Base-by-base conservation (phyloP, 2,888 invertebrate genomes). In the Tortrix viridana region DNA sequence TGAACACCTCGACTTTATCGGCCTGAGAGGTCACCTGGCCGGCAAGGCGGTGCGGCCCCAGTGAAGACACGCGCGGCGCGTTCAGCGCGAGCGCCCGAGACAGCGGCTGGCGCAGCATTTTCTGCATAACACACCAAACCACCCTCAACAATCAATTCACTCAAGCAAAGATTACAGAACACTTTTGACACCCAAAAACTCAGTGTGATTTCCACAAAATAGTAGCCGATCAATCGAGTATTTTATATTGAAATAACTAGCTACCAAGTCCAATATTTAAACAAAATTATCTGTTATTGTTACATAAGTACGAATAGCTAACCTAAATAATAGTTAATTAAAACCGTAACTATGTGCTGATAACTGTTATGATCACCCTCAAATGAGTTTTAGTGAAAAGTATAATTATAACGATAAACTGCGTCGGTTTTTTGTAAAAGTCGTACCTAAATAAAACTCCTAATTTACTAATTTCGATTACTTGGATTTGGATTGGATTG, bases 1-100 rank as follows among this genome's bases (percentile, higher is more conserved):
- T 96, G 89, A 99, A 99, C 50, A 99, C 96, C 93, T 99, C 99
- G 47, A 99, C 94, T 80, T 96, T 95, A 68, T 97, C 95, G 43
- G 96, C 94, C 61, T 93, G 93, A 65, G 93, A 84, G 22, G 86
- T 91, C 65, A 87, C 90, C 67, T 83, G 85, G 63, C 87, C 88
- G 50, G 94, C 92, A 71, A 88, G 92, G 73, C 91, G 89, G 62
- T 92, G 88, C 26, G 80, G 77, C 65, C 89, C 90, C 65, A 93
- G 65, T 52, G 91, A 88, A 52, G 86, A 86, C 63, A 79, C 82
- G 59, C 90, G 88, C 61, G 79, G 74, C 60, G 92, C 88, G 69
- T 82, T 80, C 74, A 92, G 86, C 80, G 92, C 85, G 75, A 95
- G 93, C 85, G 95, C 95, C 92, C 95, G 94, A 70, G 93, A 88